Evolutionary conservation across 2,888 invertebrate species (phyloP), one percentile per base, ranked within the genome.

Genomic region (Helleia helle): DNA sequence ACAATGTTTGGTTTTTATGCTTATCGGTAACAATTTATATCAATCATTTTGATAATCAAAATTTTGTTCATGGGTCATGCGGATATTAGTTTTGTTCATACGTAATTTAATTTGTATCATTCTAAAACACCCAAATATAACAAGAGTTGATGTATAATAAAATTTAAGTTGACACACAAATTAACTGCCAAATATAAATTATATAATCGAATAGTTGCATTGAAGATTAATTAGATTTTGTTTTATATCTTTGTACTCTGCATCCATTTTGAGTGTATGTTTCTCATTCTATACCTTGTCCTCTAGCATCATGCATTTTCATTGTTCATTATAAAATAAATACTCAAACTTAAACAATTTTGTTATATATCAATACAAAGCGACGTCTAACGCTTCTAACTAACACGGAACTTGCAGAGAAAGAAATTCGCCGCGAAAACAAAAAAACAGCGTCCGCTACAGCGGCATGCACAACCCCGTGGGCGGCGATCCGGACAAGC

Each of bases 361-460:
- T n/a, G n/a, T n/a, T n/a, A n/a, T 18, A 18, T 5, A 18, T 18
- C 18, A 5, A 18, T 5, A 5, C 18, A 18, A 31, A 11, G 6
- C 17, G 17, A 31, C 31, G 31, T 7, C 6, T 17, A 17, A n/a
- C 30, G 30, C 41, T 43, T 26, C 38, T 27, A 39, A 47, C 46
- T 51, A 53, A 55, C 56, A 56, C 57, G 58, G 59, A 62, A 52
- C 52, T 72, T 70, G 13, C 80, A 86, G 85, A 66, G 86, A 86
- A 38, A 51, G 85, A 2, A 70, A 64, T 45, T 86, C 86, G 2
- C 86, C 86, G 7, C 62, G 84, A 25, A 86, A 84, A 54, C 51
- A 62, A 1, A 81, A 72, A 59, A 55, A 56, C 17, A 42, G 69
- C 0, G 50, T 63, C 0, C 63, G 85, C 2, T 79, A 79, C 63